These are phyloP conservation scores for Lanius collurio DNA, from an alignment of 2,113 vertebrate species.

Conservation along the genomic window DNA sequence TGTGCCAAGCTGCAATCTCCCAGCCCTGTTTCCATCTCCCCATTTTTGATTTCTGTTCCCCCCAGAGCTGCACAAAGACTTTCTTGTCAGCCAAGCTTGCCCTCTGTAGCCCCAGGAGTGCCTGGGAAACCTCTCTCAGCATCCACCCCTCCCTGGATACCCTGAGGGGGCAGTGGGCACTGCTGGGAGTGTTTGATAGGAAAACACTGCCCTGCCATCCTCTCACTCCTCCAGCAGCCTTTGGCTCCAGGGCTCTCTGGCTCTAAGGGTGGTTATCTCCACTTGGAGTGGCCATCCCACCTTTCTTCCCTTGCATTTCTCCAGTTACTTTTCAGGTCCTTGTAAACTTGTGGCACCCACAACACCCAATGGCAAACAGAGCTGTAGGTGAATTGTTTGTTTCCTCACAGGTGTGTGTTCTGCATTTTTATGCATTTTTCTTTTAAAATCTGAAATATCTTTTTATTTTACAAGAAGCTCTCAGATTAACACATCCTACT, in stretches of 20 bases:
- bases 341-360: neutral
- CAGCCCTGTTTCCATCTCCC: neutral
- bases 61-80: neutral
- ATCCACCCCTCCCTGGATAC: neutral
- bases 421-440: neutral
- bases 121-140: neutral
- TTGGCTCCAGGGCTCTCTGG: neutral
- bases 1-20: neutral
- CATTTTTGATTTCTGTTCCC: neutral
- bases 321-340: neutral
- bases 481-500: neutral
- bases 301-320: neutral
- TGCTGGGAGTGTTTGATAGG: neutral
- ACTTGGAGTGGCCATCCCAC: neutral
- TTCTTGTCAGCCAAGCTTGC: neutral
- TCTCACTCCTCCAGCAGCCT: neutral
- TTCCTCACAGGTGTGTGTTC: neutral
- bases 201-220: neutral
- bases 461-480: neutral
- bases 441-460: neutral
- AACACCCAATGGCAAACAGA: neutral
- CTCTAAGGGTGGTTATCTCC: neutral
- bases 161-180: neutral
- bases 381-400: rapidly evolving
- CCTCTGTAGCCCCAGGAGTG: rapidly evolving